Conservation (phyloP, 1,140 invertebrate species). For the Drosophila sp. region DNA sequence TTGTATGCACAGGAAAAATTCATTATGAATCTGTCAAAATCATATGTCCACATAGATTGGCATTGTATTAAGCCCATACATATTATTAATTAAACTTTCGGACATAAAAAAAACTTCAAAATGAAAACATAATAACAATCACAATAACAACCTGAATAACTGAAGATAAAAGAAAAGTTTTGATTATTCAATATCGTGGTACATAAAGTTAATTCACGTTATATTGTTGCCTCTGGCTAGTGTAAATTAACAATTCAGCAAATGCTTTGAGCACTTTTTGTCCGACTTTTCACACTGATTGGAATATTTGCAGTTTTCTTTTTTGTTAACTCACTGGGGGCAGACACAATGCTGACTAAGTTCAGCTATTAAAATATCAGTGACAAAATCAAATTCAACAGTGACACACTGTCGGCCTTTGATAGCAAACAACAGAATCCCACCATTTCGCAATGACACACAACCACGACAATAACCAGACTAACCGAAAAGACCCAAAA, state of each 20-base stretch:
- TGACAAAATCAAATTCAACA: conserved; percentile 39
- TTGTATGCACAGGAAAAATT: conserved; percentile 50
- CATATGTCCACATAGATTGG: conserved; percentile 26
- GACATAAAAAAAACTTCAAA: conserved; percentile 24
- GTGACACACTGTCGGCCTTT: conserved; percentile 8
- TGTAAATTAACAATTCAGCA: background rate
- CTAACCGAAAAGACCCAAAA: conserved; percentile 6
- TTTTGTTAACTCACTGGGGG: background rate
- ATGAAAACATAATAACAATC: background rate
- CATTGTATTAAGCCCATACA: conserved; percentile 23
- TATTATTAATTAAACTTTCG: conserved; percentile 51
- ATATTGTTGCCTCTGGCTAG: too few relatives aligned
- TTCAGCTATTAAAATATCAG: conserved; percentile 57
- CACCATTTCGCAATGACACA: conserved; percentile 14
- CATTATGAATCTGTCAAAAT: conserved; percentile 75
- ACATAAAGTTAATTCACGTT: background rate
- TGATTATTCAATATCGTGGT: too few relatives aligned
- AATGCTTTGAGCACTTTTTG: background rate
- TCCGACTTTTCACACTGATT: background rate
- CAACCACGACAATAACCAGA: conserved; percentile 25
- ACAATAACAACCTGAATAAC: background rate
- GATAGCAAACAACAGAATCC: conserved; percentile 19
- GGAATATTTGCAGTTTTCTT: background rate
- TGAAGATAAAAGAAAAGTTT: background rate
- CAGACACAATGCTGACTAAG: conserved; percentile 28